Percentiles rank a stretch among this genome's conserved stretches.
These are phyloP conservation scores for Alouatta palliata DNA, from an alignment of 2,113 vertebrate species.

Conservation along the genomic window DNA sequence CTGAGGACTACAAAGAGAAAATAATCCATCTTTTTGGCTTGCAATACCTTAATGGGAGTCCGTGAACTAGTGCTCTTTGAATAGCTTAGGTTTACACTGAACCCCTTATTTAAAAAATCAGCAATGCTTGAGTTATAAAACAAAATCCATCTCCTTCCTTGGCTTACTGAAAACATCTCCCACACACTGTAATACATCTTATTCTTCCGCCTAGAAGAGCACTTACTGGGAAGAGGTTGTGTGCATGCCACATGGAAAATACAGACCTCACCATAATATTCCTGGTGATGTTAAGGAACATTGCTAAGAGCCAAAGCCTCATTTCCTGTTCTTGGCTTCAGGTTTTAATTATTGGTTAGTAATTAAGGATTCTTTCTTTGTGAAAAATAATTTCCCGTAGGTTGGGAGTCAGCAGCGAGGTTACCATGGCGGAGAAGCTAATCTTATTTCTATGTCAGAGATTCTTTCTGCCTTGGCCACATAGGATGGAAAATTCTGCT, in stretches of 20 bases:
- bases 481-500: slow-evolving; percentile 80
- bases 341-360: slow-evolving; percentile 81
- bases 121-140: slow-evolving; percentile 56
- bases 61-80: slow-evolving; percentile 14
- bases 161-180: slow-evolving; percentile 67
- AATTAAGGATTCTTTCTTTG: slow-evolving; percentile 76
- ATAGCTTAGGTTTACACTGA: slow-evolving; percentile 45
- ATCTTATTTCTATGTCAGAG: slow-evolving; percentile 67
- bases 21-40: not conserved
- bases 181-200: slow-evolving; percentile 62
- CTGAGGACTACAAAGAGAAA: not conserved
- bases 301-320: slow-evolving; percentile 64
- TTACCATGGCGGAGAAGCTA: slow-evolving; percentile 76
- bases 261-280: not conserved
- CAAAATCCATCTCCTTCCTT: slow-evolving; percentile 58
- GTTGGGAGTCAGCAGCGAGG: slow-evolving; percentile 76
- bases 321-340: slow-evolving; percentile 59
- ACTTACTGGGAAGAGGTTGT: slow-evolving; percentile 34
- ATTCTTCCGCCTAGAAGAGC: slow-evolving; percentile 53
- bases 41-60: not conserved
- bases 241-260: not conserved
- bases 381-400: slow-evolving; percentile 79
- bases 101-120: slow-evolving; percentile 56
- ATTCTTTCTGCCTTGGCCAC: slow-evolving; percentile 54
- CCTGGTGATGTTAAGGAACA: not conserved